Percentiles rank a stretch among this genome's conserved stretches.
Conservation (phyloP, 2,888 invertebrate genomes). For the Aphrophora alni region DNA sequence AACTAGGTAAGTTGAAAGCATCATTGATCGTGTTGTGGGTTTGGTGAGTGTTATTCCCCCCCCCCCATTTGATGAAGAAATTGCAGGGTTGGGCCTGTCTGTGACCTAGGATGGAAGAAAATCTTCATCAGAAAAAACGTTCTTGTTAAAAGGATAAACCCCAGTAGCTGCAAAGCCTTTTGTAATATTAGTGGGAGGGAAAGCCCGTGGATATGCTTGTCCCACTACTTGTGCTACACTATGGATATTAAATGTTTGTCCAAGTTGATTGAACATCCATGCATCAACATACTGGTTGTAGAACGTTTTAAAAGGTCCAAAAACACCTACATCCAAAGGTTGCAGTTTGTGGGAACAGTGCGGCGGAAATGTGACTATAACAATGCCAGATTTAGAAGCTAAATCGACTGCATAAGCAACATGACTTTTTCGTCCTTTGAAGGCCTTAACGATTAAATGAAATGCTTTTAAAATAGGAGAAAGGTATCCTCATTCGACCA, state of each 20-base stretch:
- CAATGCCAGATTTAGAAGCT: slow-evolving; percentile 13
- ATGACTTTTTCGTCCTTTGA: slow-evolving; percentile 24
- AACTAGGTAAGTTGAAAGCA: no score
- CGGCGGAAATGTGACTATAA: slow-evolving; percentile 19
- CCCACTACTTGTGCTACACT: slow-evolving; percentile 10
- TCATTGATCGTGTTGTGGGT: no score
- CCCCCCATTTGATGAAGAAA: no score
- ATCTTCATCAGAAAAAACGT: slow-evolving; percentile 17
- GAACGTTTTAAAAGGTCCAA: slow-evolving; percentile 19
- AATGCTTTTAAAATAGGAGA: slow-evolving; percentile 38
- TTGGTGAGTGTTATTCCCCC: no score
- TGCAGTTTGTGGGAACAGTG: slow-evolving; percentile 11
- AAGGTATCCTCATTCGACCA: slow-evolving; percentile 50
- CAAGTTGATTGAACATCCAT: slow-evolving; percentile 11
- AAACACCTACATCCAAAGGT: slow-evolving; percentile 24
- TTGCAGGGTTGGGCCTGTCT: background rate
- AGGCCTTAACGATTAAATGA: slow-evolving; percentile 27
- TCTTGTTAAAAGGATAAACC: slow-evolving; percentile 4
- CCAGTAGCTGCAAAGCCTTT: slow-evolving; percentile 17
- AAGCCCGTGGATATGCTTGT: background rate
- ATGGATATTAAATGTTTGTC: slow-evolving; percentile 6
- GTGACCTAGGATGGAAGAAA: slow-evolving; percentile 15
- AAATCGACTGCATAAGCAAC: slow-evolving; percentile 14
- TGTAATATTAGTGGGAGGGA: background rate
- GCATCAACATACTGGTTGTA: slow-evolving; percentile 26